Conservation (phyloP, 2,797 vertebrate species). For the Hypotaenidia philippensis region DNA sequence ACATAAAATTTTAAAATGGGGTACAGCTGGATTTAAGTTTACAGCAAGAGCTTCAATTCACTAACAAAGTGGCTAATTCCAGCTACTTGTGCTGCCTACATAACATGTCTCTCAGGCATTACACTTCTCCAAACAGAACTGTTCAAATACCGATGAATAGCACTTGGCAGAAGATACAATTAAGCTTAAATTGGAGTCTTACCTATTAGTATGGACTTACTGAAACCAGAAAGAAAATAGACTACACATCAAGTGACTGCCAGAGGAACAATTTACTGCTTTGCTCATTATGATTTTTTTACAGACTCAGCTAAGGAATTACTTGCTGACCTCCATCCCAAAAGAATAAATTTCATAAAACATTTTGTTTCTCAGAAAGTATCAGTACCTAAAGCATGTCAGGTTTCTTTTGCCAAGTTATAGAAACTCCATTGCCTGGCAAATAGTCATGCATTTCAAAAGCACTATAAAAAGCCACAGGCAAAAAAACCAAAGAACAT, state of each 20-base stretch:
- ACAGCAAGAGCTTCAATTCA: neutral
- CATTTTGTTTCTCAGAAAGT: neutral
- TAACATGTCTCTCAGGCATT: neutral
- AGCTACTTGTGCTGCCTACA: neutral
- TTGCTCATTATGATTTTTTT: neutral
- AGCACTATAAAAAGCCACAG: constrained; percentile 70
- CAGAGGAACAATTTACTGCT: neutral
- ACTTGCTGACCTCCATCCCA: constrained; percentile 70
- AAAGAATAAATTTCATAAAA: neutral
- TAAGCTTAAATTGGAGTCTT: neutral
- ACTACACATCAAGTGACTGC: neutral
- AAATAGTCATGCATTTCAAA: constrained; percentile 71
- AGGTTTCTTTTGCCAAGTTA: neutral
- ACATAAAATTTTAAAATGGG: neutral
- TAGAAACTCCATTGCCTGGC: constrained; percentile 31
- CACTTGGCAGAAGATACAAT: neutral
- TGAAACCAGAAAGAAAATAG: neutral
- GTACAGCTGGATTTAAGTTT: neutral
- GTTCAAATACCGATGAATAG: neutral
- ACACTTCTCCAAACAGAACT: neutral
- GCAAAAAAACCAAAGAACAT: constrained; percentile 38
- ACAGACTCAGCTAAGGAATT: constrained; percentile 35
- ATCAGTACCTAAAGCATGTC: neutral
- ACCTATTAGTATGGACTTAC: neutral
- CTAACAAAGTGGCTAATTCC: neutral